A percentile compares a stretch with the other conserved stretches of the same genome.
These are phyloP conservation scores for Morphnarchus princeps DNA, from an alignment of 2,113 vertebrate species.

Conservation along the genomic window DNA sequence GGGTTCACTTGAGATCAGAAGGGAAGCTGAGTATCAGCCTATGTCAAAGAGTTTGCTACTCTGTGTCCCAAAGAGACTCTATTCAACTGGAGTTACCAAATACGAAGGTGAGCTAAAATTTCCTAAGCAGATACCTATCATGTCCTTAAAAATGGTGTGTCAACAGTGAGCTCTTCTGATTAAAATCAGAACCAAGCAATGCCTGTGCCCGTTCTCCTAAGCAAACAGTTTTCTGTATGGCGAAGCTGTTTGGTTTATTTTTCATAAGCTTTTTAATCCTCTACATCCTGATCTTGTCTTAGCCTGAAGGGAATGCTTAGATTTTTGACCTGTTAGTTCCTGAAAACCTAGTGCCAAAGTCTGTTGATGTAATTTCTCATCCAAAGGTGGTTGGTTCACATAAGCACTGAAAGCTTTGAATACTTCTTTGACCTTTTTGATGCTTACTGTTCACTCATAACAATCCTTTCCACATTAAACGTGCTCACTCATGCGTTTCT, in stretches of 20 bases:
- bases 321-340: conserved; percentile 24
- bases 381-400: not conserved
- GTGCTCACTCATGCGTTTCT: not conserved
- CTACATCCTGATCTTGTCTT: conserved; percentile 39
- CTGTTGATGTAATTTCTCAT: not conserved
- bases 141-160: not conserved
- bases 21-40: not conserved
- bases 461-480: not conserved
- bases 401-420: not conserved
- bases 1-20: not conserved
- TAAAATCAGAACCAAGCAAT: not conserved
- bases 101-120: not conserved
- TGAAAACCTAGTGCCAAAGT: not conserved
- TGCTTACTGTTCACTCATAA: not conserved
- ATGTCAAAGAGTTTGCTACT: not conserved
- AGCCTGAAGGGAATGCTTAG: not conserved
- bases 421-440: not conserved
- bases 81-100: not conserved
- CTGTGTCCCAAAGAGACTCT: not conserved
- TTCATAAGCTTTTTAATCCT: conserved; percentile 39
- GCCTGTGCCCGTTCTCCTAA: not conserved
- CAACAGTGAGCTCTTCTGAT: rapidly evolving
- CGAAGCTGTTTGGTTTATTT: not conserved
- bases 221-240: not conserved
- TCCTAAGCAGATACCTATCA: rapidly evolving